Evolutionary conservation across 2,113 vertebrate genomes (phyloP).

Genomic region (zebrafish (Danio rerio)): GRCz12tu NC_133184.1:43261501-43262000

Average conservation of each 20-base stretch:
- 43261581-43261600: not conserved
- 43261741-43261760: not conserved
- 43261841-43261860: not conserved
- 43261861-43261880: not conserved
- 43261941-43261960: not conserved
- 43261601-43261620: slow-evolving; percentile 11
- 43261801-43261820: not conserved
- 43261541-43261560: slow-evolving; percentile 36
- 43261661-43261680: not conserved
- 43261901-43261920: not conserved
- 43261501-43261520: slow-evolving; percentile 9
- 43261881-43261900: not conserved
- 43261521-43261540: slow-evolving; percentile 9
- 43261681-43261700: not conserved
- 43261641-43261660: not conserved
- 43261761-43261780: not conserved
- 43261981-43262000: slow-evolving; percentile 14
- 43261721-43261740: not conserved
- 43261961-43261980: slow-evolving; percentile 18
- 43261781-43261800: not conserved
- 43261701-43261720: not conserved
- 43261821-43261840: not conserved
- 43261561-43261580: slow-evolving; percentile 38
- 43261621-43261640: not conserved
- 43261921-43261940: not conserved